Conservation (phyloP, 1,140 invertebrate genomes). For the Chironomus striatipennis region DNA sequence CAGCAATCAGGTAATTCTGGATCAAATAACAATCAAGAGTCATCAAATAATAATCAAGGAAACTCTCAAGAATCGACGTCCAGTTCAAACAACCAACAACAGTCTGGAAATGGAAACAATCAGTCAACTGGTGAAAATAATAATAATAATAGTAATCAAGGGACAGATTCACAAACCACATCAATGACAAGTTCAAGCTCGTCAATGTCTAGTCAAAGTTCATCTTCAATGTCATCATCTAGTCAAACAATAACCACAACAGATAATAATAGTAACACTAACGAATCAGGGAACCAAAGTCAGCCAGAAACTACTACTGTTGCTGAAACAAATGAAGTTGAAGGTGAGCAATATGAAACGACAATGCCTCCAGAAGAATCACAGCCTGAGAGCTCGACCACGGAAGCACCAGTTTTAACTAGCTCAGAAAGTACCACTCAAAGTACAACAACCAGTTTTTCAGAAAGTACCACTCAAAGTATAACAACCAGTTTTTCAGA, state of each 20-base stretch:
- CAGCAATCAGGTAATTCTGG: neutral
- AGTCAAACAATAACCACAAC: neutral
- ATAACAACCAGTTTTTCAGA: neutral
- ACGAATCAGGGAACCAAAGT: neutral
- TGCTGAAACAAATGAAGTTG: neutral
- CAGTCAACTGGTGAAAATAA: neutral
- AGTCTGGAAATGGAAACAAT: constrained; percentile 2
- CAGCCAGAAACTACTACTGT: neutral
- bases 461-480: neutral
- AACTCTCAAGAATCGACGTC: neutral
- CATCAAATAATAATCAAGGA: neutral
- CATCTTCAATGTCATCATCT: neutral
- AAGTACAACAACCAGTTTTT: neutral
- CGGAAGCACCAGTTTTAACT: neutral
- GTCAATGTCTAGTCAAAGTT: neutral
- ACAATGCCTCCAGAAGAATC: neutral
- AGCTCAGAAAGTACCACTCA: neutral
- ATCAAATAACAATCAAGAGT: constrained; percentile 18
- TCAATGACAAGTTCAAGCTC: neutral
- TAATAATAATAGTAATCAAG: constrained; percentile 28
- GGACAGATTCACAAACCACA: constrained; percentile 23
- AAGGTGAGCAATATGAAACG: neutral
- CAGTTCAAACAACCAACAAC: neutral
- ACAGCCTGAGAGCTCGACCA: neutral
- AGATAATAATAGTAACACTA: neutral